A percentile compares a stretch with the other conserved stretches of the same genome.
Conservation (phyloP, 2,888 invertebrate genomes). For the Proisotoma minuta region DNA sequence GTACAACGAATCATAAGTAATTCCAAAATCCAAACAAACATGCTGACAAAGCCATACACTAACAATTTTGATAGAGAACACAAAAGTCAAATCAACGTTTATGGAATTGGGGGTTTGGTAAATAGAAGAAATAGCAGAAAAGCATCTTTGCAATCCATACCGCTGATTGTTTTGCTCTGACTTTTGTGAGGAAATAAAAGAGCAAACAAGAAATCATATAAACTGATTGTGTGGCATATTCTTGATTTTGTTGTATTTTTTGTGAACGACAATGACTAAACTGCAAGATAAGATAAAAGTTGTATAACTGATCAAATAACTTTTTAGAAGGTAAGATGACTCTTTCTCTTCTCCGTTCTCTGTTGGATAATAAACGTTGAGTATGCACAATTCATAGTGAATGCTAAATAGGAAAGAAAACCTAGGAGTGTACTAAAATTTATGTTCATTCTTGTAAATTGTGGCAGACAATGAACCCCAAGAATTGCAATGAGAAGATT, state of each 20-base stretch:
- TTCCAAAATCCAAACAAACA: neutral
- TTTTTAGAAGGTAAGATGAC: no score
- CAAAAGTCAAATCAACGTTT: constrained; percentile 12
- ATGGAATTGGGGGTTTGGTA: neutral
- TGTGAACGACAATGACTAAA: neutral
- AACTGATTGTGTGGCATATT: neutral
- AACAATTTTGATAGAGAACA: neutral
- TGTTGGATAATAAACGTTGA: no score
- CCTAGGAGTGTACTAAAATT: no score
- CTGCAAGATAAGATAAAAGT: neutral
- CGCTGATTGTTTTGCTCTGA: neutral
- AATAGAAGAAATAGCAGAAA: neutral
- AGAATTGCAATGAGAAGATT: no score
- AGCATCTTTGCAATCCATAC: neutral
- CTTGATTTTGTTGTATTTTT: neutral
- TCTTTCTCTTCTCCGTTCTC: no score
- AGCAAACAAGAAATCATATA: constrained; percentile 5
- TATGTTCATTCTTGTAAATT: no score
- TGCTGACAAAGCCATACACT: constrained; percentile 12
- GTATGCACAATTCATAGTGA: no score
- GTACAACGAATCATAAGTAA: no score
- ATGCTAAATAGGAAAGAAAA: no score
- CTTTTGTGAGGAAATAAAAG: neutral
- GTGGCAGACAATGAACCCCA: no score
- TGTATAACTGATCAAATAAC: neutral